Percentiles rank a stretch among this genome's conserved stretches.
Conservation (phyloP, 1,140 invertebrate genomes). For the Argopecten irradians region DNA sequence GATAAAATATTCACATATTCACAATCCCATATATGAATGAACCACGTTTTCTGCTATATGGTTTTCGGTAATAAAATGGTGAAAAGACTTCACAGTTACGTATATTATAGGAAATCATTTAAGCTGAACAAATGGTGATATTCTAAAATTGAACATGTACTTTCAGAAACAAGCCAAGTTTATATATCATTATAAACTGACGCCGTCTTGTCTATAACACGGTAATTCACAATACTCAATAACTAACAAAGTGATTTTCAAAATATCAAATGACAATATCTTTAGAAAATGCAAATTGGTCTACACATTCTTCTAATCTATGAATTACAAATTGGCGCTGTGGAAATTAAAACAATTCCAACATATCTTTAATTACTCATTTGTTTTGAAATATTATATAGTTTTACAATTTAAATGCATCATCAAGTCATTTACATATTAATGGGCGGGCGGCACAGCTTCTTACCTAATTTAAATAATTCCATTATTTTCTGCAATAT, state of each 20-base stretch:
- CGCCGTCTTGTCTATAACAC: too few species aligned
- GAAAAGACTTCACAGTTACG: too few species aligned
- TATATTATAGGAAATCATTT: too few species aligned
- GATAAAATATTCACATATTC: too few species aligned
- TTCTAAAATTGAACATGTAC: too few species aligned
- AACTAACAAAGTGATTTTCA: not conserved
- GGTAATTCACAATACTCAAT: not conserved
- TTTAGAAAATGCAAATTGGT: not conserved
- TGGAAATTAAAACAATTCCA: too few species aligned
- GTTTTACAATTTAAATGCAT: not conserved
- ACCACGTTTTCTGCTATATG: not conserved
- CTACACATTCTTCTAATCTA: not conserved
- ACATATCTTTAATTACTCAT: not conserved
- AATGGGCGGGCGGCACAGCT: not conserved
- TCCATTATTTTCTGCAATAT: constrained; percentile 14
- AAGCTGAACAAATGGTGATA: too few species aligned
- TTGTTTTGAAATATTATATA: not conserved
- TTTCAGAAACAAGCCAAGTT: too few species aligned
- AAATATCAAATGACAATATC: too few species aligned
- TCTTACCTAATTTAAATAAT: not conserved
- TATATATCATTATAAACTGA: too few species aligned
- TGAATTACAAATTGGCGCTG: not conserved
- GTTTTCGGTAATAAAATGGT: too few species aligned
- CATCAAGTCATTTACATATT: not conserved
- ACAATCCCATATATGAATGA: not conserved